phyloP scores from a whole-genome alignment of 2,888 invertebrate genomes.

The Autographa gamma region DNA sequence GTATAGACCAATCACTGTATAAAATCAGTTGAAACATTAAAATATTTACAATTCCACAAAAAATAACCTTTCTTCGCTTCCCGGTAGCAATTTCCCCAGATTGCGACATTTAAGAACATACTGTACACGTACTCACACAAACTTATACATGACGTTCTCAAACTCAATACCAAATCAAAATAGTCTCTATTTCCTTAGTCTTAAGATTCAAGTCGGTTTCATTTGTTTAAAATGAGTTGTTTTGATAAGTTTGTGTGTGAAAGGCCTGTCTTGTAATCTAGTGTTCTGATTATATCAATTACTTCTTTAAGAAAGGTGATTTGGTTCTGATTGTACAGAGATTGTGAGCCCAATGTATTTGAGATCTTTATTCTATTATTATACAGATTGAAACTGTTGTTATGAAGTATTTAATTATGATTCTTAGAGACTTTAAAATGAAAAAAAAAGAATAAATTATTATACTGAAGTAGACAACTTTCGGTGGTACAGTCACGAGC shows the following conservation, averaged over 20 bases:
- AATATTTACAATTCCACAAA: slow-evolving; percentile 45
- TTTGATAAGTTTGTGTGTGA: slow-evolving; percentile 41
- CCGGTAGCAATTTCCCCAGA: slow-evolving; percentile 72
- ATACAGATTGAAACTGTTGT: slow-evolving; percentile 41
- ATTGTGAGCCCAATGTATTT: slow-evolving; percentile 45
- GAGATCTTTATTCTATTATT: slow-evolving; percentile 57
- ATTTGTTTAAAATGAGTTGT: slow-evolving; percentile 13
- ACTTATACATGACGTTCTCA: slow-evolving; percentile 36
- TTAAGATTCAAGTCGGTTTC: slow-evolving; percentile 3
- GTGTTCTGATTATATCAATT: slow-evolving; percentile 76
- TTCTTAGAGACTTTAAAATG: too few species aligned
- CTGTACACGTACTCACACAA: slow-evolving; percentile 49
- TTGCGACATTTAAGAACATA: slow-evolving; percentile 65
- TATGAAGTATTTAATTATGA: too few species aligned
- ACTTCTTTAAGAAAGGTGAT: slow-evolving; percentile 68
- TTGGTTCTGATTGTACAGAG: slow-evolving; percentile 58
- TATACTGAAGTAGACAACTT: too few species aligned
- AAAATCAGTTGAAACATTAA: slow-evolving; percentile 34
- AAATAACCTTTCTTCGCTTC: slow-evolving; percentile 61
- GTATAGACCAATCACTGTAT: slow-evolving; percentile 14
- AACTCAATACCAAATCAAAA: slow-evolving; percentile 28
- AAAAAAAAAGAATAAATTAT: too few species aligned
- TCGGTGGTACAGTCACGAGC: too few species aligned
- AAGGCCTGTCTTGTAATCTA: slow-evolving; percentile 68
- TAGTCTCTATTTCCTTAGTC: slow-evolving; percentile 26